Conservation (phyloP, 2,888 invertebrate species). For the Eueremaeus valkanovi region DNA sequence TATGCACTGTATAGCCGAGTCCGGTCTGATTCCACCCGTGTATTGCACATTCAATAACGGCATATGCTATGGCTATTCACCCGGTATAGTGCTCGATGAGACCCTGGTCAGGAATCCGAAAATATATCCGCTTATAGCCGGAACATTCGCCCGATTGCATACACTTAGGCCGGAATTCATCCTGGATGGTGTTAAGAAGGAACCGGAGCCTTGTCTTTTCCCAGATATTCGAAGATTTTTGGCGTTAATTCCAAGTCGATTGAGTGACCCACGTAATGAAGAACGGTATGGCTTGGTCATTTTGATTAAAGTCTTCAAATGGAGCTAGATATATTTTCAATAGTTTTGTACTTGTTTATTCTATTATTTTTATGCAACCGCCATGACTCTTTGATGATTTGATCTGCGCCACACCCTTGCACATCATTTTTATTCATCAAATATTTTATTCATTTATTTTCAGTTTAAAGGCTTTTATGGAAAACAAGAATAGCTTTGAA, state of each 20-base stretch:
- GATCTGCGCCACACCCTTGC: too few relatives aligned
- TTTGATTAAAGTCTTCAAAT: too few relatives aligned
- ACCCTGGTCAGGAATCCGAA: constrained; percentile 60
- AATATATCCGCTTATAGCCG: constrained; percentile 48
- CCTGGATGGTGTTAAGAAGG: not conserved
- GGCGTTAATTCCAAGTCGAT: constrained; percentile 49
- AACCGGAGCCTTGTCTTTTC: constrained; percentile 65
- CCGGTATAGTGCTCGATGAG: constrained; percentile 70
- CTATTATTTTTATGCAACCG: constrained; percentile 56
- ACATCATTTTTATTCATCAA: too few relatives aligned
- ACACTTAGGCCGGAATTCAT: constrained; percentile 52
- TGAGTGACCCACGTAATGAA: constrained; percentile 62
- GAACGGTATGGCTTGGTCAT: too few relatives aligned
- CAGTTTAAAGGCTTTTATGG: constrained; percentile 62
- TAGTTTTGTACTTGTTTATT: not conserved
- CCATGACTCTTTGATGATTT: too few relatives aligned
- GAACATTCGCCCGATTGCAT: constrained; percentile 63
- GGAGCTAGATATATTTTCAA: too few relatives aligned
- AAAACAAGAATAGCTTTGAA: constrained; percentile 64
- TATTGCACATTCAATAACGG: constrained; percentile 92
- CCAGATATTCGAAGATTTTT: constrained; percentile 60
- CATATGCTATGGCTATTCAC: constrained; percentile 72
- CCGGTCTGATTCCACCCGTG: constrained; percentile 75
- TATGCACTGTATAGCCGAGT: constrained; percentile 62
- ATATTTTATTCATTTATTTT: constrained; percentile 67